Base-by-base conservation (phyloP, 2,888 invertebrate genomes). In the Agrilus biguttatus region DNA sequence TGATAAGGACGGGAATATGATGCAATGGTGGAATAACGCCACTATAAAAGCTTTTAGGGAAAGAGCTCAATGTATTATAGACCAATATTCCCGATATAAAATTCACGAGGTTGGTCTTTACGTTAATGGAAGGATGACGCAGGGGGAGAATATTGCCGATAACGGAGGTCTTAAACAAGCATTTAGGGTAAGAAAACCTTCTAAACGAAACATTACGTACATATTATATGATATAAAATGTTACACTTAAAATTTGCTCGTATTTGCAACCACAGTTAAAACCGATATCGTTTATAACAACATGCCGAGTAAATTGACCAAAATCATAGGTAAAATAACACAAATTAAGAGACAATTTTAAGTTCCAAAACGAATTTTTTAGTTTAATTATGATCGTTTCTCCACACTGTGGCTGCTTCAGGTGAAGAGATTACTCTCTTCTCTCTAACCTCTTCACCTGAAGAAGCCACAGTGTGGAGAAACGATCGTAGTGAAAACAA, bases 141-240 rank as follows among this genome's bases (percentile, higher is more conserved):
- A 78, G 73, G 88, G 89, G 37, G 91, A 91, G 67, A 91, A 92
- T 63, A 92, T 92, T 50, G 91, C 91, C 0, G 92, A 92, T 61
- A 92, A 92, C 61, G 91, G 91, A 10, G 92, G 91, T 13, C 70
- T 92, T 35, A 92, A 91, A 60, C 88, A 90, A 62, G 81, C 90
- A 0, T 92, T 86, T 63, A 68, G 83, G 67, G 89, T 89, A 70
- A 67, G 66, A 52, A 33, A 40, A 33, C 8, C n/a, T 36, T 28
- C 4, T 28, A 10, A 36, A 36, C 17, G 8, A 36, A 14, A 36
- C 17, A 14, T 36, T 13, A 36, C 36, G n/a, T n/a, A n/a, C n/a
- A n/a, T n/a, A n/a, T n/a, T n/a, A n/a, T n/a, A n/a, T n/a, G n/a
- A n/a, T n/a, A n/a, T n/a, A 36, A 1, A 36, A 36, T 14, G 5